Base-by-base conservation (phyloP, 2,888 invertebrate species). In the Leptinotarsa peninsularis region DNA sequence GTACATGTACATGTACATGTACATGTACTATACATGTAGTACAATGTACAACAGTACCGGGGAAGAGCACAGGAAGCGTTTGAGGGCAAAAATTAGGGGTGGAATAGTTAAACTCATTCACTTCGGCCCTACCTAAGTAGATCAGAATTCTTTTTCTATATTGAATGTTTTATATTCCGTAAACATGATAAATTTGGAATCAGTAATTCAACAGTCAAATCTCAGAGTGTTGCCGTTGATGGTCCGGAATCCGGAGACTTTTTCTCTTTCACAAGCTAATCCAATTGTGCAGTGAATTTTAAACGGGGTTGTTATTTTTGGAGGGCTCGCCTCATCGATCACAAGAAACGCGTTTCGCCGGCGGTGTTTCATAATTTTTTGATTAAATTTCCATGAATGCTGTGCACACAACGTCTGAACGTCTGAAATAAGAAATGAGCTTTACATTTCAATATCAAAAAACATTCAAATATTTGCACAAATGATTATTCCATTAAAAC, bases 401-500 rank as follows among this genome's bases (percentile, higher is more conserved):
- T 85, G 83, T 84, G 84, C 84, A 86, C 83, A 86, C 85, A 85
- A 83, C 81, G 83, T 66, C 82, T 82, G 84, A 84, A 85, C 81
- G 83, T 68, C 82, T 82, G 84, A 84, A 85, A 84, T 85, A 86
- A 86, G 86, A 86, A 87, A 86, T 84, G 85, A 84, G 86, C 85
- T 86, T 84, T 85, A 85, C 85, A 88, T 88, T 88, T 87, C 88
- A 87, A 88, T 88, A 88, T 88, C 86, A 88, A 87, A 88, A 87
- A 88, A 88, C 86, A 88, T 86, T 88, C 89, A 89, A 89, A 89
- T 89, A 89, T 89, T 89, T 88, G 88, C 89, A 86, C 87, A 87
- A 89, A 88, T 87, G 88, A 89, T 89, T 88, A 88, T 89, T 89
- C 88, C 88, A 89, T 89, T 89, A 89, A 88, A 88, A 88, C 87